These are phyloP conservation scores for Pachyseris speciosa DNA, from an alignment of 64 coral and sea anemone species.

Conservation along the genomic window DNA sequence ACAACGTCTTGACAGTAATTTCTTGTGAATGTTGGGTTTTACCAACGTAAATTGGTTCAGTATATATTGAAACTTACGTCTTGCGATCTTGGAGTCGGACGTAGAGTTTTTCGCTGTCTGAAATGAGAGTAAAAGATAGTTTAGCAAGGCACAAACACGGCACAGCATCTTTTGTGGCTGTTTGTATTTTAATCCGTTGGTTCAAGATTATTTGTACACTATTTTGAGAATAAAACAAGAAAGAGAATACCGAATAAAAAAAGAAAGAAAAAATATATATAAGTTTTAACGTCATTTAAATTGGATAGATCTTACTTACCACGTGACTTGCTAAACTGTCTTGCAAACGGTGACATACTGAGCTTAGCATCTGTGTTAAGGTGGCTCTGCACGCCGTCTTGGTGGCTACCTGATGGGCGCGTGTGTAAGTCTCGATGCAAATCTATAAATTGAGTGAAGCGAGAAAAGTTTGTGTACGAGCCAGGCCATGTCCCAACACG, in stretches of 20 bases:
- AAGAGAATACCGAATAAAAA: no score
- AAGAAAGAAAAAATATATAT: no score
- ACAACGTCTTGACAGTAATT: no score
- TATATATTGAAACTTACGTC: conserved; percentile 63
- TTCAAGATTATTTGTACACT: no score
- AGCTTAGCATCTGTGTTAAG: conserved; percentile 93
- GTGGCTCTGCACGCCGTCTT: conserved; percentile 98
- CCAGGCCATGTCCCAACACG: background rate
- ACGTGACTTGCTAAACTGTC: conserved; percentile 77
- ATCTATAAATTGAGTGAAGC: conserved; percentile 49
- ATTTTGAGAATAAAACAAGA: no score
- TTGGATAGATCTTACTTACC: conserved; percentile 44
- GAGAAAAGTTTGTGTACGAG: no score
- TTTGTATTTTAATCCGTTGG: no score
- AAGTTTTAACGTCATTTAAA: no score
- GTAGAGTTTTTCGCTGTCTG: conserved; percentile 73
- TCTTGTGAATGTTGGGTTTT: no score
- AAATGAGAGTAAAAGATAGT: background rate
- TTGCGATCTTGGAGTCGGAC: conserved; percentile 77
- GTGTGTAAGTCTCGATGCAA: conserved; percentile 98
- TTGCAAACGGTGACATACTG: conserved; percentile 90
- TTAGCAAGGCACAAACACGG: no score
- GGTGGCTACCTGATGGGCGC: conserved; percentile 84
- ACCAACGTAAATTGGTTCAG: no score
- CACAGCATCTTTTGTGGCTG: no score